Evolutionary conservation across 2,888 invertebrate species (phyloP).

Genomic region (Cataglyphis altisquamis): DNA sequence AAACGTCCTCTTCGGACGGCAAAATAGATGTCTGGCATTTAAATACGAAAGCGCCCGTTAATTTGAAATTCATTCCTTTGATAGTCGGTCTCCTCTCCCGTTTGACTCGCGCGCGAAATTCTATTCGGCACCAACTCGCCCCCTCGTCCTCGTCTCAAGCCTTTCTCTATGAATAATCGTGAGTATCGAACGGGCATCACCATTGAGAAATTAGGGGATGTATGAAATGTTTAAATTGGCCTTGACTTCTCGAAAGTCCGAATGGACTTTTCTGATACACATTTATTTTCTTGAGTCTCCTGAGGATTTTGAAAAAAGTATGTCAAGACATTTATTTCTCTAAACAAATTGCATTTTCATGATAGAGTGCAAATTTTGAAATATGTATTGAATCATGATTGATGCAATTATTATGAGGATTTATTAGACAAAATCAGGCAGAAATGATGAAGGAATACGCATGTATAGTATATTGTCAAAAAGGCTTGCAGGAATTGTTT

Average conservation of each 20-base stretch:
- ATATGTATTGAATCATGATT: background rate
- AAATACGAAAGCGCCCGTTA: conserved; percentile 51
- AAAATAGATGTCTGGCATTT: conserved; percentile 55
- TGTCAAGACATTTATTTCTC: background rate
- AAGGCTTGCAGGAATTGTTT: background rate
- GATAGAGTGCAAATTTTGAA: background rate
- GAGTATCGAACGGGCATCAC: conserved; percentile 13
- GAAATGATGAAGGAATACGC: background rate
- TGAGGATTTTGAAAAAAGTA: background rate
- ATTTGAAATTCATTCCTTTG: conserved; percentile 58
- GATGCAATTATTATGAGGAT: background rate
- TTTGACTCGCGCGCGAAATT: conserved; percentile 38
- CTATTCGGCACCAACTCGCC: conserved; percentile 32
- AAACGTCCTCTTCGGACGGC: conserved; percentile 20
- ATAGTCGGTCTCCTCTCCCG: conserved; percentile 39
- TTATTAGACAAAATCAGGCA: background rate
- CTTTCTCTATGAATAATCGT: conserved; percentile 30
- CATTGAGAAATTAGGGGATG: conserved; percentile 18
- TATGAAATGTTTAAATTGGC: conserved; percentile 8
- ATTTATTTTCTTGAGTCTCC: background rate
- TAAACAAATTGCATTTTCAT: background rate
- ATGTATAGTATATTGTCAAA: background rate
- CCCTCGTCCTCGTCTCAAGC: conserved; percentile 36
- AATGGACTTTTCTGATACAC: background rate
- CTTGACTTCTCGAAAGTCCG: conserved; percentile 3